Conservation (phyloP, 2,113 vertebrate species). For the Oophaga pumilio region DNA sequence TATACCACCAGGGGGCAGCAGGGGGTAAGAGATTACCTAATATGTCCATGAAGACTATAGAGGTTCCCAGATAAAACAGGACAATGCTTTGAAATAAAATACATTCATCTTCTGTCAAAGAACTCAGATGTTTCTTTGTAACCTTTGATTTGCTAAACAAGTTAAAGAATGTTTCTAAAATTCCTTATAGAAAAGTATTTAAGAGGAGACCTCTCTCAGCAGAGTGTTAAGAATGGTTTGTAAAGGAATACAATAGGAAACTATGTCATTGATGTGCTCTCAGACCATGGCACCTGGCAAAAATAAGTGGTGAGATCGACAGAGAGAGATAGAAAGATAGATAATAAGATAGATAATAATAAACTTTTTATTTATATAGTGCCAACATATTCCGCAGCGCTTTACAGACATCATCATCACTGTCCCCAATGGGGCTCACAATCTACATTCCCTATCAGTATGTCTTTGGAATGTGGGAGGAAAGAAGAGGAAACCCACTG, state of each 20-base stretch:
- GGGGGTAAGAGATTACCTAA: constrained; percentile 11
- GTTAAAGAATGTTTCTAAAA: background rate
- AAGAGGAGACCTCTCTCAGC: background rate
- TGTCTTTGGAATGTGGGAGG: too few species aligned
- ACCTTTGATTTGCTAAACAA: background rate
- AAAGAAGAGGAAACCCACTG: too few species aligned
- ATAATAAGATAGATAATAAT: too few species aligned
- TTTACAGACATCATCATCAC: too few species aligned
- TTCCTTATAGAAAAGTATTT: background rate
- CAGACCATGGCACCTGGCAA: too few species aligned
- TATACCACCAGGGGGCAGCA: constrained; percentile 25
- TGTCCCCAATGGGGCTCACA: too few species aligned
- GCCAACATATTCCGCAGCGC: too few species aligned
- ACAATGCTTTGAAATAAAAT: background rate
- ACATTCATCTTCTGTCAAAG: background rate
- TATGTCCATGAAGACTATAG: background rate
- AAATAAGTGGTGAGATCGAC: too few species aligned
- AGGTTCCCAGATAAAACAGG: background rate
- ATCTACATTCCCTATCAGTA: too few species aligned
- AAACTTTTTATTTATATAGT: too few species aligned
- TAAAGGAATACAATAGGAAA: background rate
- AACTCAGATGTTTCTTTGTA: background rate
- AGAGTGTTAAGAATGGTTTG: background rate
- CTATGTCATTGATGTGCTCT: too few species aligned
- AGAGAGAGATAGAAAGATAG: too few species aligned